Conservation (phyloP, 2,113 vertebrate species). For the Gobius niger region DNA sequence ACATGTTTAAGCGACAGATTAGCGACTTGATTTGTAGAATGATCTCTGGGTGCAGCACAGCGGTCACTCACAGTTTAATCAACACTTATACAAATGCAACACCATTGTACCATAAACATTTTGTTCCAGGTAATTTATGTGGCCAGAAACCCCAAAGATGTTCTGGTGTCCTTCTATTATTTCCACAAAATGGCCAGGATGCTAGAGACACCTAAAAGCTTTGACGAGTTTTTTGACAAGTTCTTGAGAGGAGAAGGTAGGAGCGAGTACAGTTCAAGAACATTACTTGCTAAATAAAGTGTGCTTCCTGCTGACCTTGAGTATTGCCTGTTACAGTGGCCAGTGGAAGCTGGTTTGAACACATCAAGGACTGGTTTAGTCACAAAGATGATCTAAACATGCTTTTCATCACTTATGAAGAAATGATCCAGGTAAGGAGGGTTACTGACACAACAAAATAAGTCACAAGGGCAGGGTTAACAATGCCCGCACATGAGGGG, state of each 20-base stretch:
- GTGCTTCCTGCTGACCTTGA: no score
- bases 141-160: slow-evolving; percentile 71
- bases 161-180: slow-evolving; percentile 67
- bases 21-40: no score
- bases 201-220: slow-evolving; percentile 64
- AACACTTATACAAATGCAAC: no score
- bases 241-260: slow-evolving; percentile 64
- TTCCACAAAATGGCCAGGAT: slow-evolving; percentile 63
- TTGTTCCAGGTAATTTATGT: slow-evolving; percentile 69
- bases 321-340: slow-evolving; percentile 52
- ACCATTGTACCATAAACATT: no score
- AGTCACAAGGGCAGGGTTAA: no score
- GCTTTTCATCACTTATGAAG: slow-evolving; percentile 69
- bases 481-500: no score
- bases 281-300: no score
- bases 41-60: no score
- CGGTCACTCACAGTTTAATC: no score
- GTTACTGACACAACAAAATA: no score
- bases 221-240: slow-evolving; percentile 66
- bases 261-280: no score
- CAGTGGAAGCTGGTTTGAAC: slow-evolving; percentile 68
- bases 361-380: slow-evolving; percentile 60
- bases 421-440: slow-evolving; percentile 64
- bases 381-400: slow-evolving; percentile 66
- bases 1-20: no score